Evolutionary conservation across 2,113 vertebrate genomes (phyloP), one percentile per base, ranked within the genome.

Genomic region (Lycaon pictus): DNA sequence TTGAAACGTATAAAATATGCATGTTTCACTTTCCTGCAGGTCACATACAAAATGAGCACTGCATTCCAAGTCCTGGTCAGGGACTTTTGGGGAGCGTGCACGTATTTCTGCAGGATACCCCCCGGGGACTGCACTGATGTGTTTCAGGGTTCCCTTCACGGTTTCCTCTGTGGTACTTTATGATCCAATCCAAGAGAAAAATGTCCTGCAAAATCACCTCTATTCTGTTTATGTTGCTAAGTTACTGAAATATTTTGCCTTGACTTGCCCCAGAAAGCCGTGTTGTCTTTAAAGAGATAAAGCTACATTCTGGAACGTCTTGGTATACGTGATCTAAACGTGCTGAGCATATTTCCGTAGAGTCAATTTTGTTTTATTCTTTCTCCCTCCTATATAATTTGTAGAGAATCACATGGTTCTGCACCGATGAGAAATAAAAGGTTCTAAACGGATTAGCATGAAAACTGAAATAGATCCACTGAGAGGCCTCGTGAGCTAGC

Each of bases 161-260:
- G 27, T 22, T 71, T 56, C 20, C 58, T 69, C 32, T 20, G 11
- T 25, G 29, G 13, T 11, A 11, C 65, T 82, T 55, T 77, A 65
- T 29, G 19, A 37, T 16, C 83, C 58, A 8, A 16, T 37, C 11
- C 35, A 48, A 62, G 76, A 74, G 82, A 81, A 94, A 94, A 84
- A 63, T 27, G 12, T 56, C 90, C 25, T n/a, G 12, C 20, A 13
- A 35, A 0, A 3, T 8, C 13, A 58, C 51, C 77, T 82, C 67
- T 29, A 0, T 48, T 55, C 82, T 65, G 60, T 82, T 91, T 60
- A 35, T 62, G 96, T 97, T 98, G 97, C 96, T 97, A 92, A 93
- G 91, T 76, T 91, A 89, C 89, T 65, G 91, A 56, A 56, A 43
- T 89, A 90, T 90, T 97, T 93, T 92, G 82, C 87, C 27, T 88